Base-by-base conservation (phyloP, 2,888 invertebrate genomes). In the Pantelozetes paolii region DNA sequence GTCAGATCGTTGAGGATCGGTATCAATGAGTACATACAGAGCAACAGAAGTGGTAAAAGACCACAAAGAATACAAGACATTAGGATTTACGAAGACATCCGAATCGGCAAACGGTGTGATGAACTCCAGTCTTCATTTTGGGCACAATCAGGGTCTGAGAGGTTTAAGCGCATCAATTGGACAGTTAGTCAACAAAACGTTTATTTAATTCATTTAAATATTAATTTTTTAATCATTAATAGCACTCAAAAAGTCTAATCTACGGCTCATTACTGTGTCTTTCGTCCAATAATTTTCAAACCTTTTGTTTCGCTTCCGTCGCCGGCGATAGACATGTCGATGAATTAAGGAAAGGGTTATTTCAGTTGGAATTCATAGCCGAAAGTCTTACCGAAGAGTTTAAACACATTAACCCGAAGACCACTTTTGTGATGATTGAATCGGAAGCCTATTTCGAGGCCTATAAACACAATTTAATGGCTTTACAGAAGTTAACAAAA, bases 371-470 rank as follows among this genome's bases (percentile, higher is more conserved):
- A 23, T 57, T 57, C 26, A 6, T 6, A 23, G 6, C 20, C 23
- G 20, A 20, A 3, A 57, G 23, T n/a, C 11, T 57, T 6, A 57
- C 57, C 26, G 57, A 57, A 23, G 57, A 57, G 57, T 57, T 57
- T 15, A 20, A 11, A 11, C 23, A 32, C n/a, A 30, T 67, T 9
- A 32, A 28, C 15, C n/a, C 23, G 9, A 8, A 11, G 9, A 40
- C 23, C 75, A 77, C 82, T 0, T 86, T 86, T 76, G 79, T 87
- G 0, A 89, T 92, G 89, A 86, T 90, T 2, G 91, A 92, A 81
- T 88, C 90, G 71, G 88, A 87, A 71, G 88, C 89, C 0, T 93
- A 89, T 81, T 91, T 92, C 80, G 92, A 92, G 80, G 90, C 92
- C 0, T 93, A 92, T 80, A 85, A 88, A 76, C 88, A 89, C 79